Conservation (phyloP, 1,140 invertebrate species). For the Tribolium castaneum region DNA sequence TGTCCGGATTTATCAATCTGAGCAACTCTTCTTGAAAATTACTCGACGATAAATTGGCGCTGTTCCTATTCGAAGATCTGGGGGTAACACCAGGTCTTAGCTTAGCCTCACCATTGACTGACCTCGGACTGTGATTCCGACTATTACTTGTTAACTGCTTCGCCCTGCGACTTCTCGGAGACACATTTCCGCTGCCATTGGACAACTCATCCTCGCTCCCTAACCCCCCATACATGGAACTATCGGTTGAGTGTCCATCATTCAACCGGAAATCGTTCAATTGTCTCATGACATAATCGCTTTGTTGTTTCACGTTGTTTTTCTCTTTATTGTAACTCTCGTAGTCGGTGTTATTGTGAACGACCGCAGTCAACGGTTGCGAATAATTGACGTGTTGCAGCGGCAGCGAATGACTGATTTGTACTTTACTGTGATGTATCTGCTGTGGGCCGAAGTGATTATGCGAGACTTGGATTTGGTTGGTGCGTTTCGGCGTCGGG, state of each 20-base stretch:
- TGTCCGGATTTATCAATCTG: constrained; percentile 89
- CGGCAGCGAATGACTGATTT: constrained; percentile 64
- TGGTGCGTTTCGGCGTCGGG: constrained; percentile 61
- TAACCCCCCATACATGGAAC: constrained; percentile 63
- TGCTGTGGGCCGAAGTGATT: constrained; percentile 57
- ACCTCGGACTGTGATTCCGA: constrained; percentile 72
- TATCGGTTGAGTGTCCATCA: constrained; percentile 69
- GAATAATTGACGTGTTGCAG: constrained; percentile 63
- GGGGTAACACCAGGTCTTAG: constrained; percentile 65
- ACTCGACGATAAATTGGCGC: constrained; percentile 73
- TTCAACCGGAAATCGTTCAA: constrained; percentile 62
- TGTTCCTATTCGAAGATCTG: constrained; percentile 67
- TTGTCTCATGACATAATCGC: constrained; percentile 52
- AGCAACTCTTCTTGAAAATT: constrained; percentile 90
- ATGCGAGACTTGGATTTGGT: constrained; percentile 54
- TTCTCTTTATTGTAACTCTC: constrained; percentile 64
- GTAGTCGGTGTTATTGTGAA: constrained; percentile 59
- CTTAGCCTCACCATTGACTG: constrained; percentile 67
- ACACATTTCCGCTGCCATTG: constrained; percentile 66
- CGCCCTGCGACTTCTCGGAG: constrained; percentile 65
- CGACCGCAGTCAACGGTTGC: constrained; percentile 59
- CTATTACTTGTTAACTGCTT: constrained; percentile 64
- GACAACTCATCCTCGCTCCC: constrained; percentile 72
- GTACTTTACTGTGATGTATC: constrained; percentile 61
- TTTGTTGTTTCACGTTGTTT: constrained; percentile 58